Evolutionary conservation across 1,140 invertebrate genomes (phyloP).

Genomic region (Penaeus indicus): DNA sequence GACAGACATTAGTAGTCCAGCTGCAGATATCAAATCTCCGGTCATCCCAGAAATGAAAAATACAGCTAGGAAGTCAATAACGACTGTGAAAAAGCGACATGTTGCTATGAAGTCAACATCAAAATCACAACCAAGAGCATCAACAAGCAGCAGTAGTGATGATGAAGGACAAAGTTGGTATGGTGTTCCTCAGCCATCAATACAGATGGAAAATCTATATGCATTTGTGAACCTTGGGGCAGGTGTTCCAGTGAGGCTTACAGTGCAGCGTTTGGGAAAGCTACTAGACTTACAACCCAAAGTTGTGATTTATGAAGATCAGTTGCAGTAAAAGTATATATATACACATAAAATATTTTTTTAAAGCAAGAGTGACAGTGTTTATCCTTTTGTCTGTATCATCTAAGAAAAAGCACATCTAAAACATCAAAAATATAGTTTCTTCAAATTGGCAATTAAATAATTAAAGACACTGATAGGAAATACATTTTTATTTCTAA

Average conservation of each 20-base stretch:
- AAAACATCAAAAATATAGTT: no score
- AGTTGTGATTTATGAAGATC: slow-evolving; percentile 25
- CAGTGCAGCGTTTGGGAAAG: slow-evolving; percentile 41
- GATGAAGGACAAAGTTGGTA: slow-evolving; percentile 28
- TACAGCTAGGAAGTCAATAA: slow-evolving; percentile 55
- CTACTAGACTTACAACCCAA: slow-evolving; percentile 45
- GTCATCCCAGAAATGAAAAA: slow-evolving; percentile 36
- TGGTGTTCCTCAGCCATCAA: slow-evolving; percentile 11
- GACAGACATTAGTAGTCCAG: neutral
- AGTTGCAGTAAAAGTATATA: neutral
- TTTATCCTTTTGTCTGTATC: no score
- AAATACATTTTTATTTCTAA: no score
- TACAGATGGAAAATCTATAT: slow-evolving; percentile 56
- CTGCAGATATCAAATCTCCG: neutral
- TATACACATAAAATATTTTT: neutral
- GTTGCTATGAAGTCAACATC: slow-evolving; percentile 58
- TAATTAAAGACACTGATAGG: no score
- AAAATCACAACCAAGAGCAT: neutral
- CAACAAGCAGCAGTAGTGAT: slow-evolving; percentile 1
- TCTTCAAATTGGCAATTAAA: no score
- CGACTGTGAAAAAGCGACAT: slow-evolving; percentile 1
- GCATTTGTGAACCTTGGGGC: slow-evolving; percentile 53
- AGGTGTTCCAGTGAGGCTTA: slow-evolving; percentile 45
- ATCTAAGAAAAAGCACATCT: no score
- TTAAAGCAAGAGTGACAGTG: neutral